Evolutionary conservation across 2,888 invertebrate species (phyloP).

Genomic region (Chrysolina oricalcia): DNA sequence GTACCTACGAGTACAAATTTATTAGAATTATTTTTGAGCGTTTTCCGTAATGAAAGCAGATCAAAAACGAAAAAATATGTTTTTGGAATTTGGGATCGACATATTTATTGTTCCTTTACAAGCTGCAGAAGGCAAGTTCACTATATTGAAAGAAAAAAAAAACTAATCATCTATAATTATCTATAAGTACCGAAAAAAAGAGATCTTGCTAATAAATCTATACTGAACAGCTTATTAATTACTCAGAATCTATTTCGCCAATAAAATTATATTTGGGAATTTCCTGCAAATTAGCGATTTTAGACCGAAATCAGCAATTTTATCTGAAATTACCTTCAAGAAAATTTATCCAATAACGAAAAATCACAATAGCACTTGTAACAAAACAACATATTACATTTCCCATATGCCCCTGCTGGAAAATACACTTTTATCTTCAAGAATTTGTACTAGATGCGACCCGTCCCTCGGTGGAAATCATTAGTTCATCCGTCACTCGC

Average conservation of each 20-base stretch:
- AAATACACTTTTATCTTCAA: slow-evolving; percentile 44
- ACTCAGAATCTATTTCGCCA: neutral
- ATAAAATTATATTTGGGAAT: neutral
- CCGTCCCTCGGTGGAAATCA: slow-evolving; percentile 57
- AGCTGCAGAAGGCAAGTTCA: too few species aligned
- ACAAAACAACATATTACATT: slow-evolving; percentile 34
- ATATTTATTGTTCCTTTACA: too few species aligned
- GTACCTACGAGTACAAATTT: too few species aligned
- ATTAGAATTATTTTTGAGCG: too few species aligned
- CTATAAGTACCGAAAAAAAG: too few species aligned
- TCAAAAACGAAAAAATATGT: too few species aligned
- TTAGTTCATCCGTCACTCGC: slow-evolving; percentile 59
- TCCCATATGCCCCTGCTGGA: neutral
- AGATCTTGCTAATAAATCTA: too few species aligned
- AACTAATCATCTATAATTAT: too few species aligned
- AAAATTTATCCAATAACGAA: slow-evolving; percentile 8
- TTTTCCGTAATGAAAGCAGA: too few species aligned
- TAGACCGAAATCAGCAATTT: neutral
- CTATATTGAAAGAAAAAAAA: too few species aligned
- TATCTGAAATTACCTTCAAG: slow-evolving; percentile 6
- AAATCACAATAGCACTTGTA: slow-evolving; percentile 28
- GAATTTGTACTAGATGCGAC: slow-evolving; percentile 55
- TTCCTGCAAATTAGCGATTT: neutral
- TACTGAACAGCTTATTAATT: too few species aligned
- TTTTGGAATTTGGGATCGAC: too few species aligned